phyloP scores from a whole-genome alignment of 2,113 vertebrate species.

The Scalopus aquaticus region DNA sequence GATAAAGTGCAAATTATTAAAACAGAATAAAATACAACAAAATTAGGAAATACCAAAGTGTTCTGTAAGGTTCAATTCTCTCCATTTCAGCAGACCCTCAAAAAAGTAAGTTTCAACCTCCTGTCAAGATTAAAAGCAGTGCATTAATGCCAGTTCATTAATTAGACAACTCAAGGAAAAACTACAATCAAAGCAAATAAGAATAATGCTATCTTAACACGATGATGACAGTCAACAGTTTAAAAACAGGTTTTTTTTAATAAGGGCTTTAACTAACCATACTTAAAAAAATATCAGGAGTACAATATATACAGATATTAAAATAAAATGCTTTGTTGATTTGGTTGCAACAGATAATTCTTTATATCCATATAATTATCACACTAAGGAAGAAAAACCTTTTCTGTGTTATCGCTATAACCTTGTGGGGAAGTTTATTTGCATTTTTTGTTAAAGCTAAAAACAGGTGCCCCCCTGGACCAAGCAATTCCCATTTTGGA shows the following conservation, averaged over 20 bases:
- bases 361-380: background rate
- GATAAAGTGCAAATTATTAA: background rate
- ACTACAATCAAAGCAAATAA: background rate
- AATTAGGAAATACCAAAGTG: slow-evolving; percentile 90
- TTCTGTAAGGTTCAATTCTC: slow-evolving; percentile 94
- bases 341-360: slow-evolving; percentile 4
- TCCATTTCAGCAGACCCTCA: slow-evolving; percentile 97
- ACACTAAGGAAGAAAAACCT: background rate
- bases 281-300: background rate
- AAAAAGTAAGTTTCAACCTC: slow-evolving; percentile 98
- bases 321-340: background rate
- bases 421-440: background rate
- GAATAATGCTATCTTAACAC: background rate
- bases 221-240: background rate
- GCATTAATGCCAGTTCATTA: slow-evolving; percentile 56
- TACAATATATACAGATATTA: background rate
- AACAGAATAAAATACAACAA: slow-evolving; percentile 58
- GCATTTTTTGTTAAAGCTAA: slow-evolving; percentile 20
- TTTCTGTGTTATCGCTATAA: background rate
- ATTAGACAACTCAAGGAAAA: slow-evolving; percentile 24
- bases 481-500: background rate
- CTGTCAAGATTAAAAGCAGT: slow-evolving; percentile 83
- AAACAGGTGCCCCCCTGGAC: background rate
- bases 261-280: background rate
- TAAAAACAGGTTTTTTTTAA: background rate